These are phyloP conservation scores for Mirounga angustirostris DNA, from an alignment of 2,113 vertebrate species.

Conservation along the genomic window DNA sequence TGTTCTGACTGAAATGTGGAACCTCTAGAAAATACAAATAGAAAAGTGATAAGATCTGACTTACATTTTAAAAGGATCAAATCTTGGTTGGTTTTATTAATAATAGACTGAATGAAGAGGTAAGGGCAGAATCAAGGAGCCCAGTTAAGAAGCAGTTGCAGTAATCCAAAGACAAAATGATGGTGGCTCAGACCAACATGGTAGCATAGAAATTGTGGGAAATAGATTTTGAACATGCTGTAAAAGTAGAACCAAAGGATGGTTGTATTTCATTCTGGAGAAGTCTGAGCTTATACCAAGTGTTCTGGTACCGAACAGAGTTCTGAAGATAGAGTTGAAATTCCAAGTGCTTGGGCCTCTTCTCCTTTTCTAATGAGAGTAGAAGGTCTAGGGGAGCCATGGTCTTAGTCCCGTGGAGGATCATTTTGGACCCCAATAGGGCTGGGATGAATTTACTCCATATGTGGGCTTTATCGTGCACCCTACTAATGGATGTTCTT, in stretches of 20 bases:
- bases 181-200: neutral
- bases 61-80: neutral
- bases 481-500: neutral
- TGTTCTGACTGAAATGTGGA: neutral
- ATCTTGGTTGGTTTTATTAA: neutral
- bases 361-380: neutral
- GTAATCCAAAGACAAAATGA: neutral
- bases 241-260: neutral
- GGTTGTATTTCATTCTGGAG: neutral
- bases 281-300: neutral
- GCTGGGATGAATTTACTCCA: neutral
- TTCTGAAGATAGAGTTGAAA: neutral
- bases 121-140: neutral
- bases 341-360: neutral
- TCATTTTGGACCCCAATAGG: neutral
- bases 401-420: neutral
- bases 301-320: neutral
- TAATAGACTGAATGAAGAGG: neutral
- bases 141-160: neutral
- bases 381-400: neutral
- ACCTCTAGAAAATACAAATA: neutral
- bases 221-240: neutral
- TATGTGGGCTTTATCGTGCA: neutral
- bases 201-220: neutral
- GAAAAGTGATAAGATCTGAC: neutral